These are phyloP conservation scores for Colletes collaris DNA, from an alignment of 2,888 invertebrate genomes.

Conservation along the genomic window DNA sequence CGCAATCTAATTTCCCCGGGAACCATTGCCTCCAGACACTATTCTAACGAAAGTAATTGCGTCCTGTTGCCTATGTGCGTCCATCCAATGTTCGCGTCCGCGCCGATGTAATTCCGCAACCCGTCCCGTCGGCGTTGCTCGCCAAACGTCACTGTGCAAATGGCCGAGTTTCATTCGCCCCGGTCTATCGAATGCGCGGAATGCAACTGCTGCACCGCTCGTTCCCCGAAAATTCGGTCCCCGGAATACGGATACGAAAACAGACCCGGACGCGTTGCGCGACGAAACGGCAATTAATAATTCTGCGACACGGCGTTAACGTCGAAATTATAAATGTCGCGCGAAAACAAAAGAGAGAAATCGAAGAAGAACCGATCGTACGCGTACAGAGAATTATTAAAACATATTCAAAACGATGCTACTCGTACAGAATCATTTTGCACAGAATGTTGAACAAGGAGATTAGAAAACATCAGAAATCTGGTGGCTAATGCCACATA, in stretches of 20 bases:
- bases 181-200: conserved; percentile 67
- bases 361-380: conserved; percentile 11
- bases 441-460: too few species aligned
- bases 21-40: conserved; percentile 10
- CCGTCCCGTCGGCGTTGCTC: conserved; percentile 58
- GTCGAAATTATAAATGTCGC: conserved; percentile 44
- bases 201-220: conserved; percentile 51
- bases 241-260: conserved; percentile 31
- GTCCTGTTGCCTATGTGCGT: conserved; percentile 26
- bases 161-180: conserved; percentile 61
- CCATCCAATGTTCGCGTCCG: conserved; percentile 62
- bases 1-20: conserved; percentile 38
- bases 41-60: conserved; percentile 59
- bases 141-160: conserved; percentile 58
- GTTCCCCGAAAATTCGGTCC: conserved; percentile 42
- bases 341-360: conserved; percentile 3
- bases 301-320: conserved; percentile 53
- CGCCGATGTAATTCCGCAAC: conserved; percentile 76
- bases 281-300: conserved; percentile 66
- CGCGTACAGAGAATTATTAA: too few species aligned
- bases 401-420: too few species aligned
- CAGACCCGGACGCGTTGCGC: conserved; percentile 38
- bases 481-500: too few species aligned
- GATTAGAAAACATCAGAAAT: too few species aligned
- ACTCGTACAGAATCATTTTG: too few species aligned